phyloP scores from a whole-genome alignment of 2,113 vertebrate species.

The Thinocorus orbignyianus region DNA sequence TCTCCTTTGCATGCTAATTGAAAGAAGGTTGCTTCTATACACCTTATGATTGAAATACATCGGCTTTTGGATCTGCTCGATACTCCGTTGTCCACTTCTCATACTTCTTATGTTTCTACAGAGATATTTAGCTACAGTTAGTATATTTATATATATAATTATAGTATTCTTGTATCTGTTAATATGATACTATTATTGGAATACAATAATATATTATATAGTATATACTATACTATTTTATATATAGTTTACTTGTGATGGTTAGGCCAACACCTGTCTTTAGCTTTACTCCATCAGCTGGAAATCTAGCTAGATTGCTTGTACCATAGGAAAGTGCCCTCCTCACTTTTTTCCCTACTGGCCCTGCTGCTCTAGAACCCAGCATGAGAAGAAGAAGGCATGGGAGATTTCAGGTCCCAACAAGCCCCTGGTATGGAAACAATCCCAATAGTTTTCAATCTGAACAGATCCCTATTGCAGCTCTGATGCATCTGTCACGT shows the following conservation, averaged over 20 bases:
- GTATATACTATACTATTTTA: background rate
- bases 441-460: background rate
- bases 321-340: background rate
- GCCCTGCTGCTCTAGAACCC: background rate
- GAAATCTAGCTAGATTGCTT: background rate
- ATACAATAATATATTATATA: background rate
- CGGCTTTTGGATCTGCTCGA: background rate
- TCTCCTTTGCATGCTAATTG: background rate
- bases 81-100: background rate
- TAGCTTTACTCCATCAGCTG: background rate
- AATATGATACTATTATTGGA: background rate
- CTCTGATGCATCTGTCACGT: background rate
- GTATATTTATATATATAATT: background rate
- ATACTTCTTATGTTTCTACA: background rate
- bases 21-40: background rate
- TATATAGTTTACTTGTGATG: background rate
- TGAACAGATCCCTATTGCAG: background rate
- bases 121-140: background rate
- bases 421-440: background rate
- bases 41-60: background rate
- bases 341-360: background rate
- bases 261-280: background rate
- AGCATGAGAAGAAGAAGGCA: fast-evolving
- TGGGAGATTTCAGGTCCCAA: background rate
- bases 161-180: background rate